These are phyloP conservation scores for Amphilophus citrinellus DNA, from an alignment of 2,113 vertebrate species.

Conservation along the genomic window DNA sequence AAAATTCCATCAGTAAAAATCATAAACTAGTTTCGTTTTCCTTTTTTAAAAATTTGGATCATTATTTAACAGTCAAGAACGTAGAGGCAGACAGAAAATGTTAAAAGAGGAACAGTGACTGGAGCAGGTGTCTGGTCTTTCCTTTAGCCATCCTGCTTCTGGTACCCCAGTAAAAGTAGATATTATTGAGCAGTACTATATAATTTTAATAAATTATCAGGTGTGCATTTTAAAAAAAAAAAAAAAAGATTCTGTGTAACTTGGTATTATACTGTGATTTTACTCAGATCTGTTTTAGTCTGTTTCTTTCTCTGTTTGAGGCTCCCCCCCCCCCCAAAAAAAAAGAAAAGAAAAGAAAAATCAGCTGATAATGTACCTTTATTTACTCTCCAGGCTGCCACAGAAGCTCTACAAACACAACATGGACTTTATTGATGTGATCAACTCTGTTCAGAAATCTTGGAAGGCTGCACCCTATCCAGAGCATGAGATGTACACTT, in stretches of 20 bases:
- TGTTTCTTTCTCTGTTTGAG: background rate
- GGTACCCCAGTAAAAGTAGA: background rate
- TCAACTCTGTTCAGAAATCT: slow-evolving; percentile 88
- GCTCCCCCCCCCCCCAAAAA: too few relatives aligned
- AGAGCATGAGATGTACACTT: slow-evolving; percentile 83
- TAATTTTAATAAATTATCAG: background rate
- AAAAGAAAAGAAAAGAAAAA: background rate
- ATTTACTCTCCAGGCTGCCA: slow-evolving; percentile 75
- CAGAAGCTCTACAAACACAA: slow-evolving; percentile 81
- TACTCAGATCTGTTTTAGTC: background rate
- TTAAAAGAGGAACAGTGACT: background rate
- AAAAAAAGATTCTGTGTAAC: background rate
- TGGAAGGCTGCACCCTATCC: slow-evolving; percentile 88
- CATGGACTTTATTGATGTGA: slow-evolving; percentile 83
- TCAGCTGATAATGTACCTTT: background rate
- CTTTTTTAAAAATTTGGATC: background rate
- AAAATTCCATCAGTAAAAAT: background rate
- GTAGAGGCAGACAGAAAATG: background rate
- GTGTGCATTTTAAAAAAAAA: background rate
- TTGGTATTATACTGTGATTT: background rate
- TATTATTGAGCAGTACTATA: background rate
- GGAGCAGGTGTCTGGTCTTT: background rate
- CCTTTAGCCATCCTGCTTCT: background rate
- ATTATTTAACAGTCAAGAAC: background rate
- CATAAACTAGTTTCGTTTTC: background rate